Evolutionary conservation across 2,888 invertebrate genomes (phyloP), one percentile per base, ranked within the genome.

Genomic region (Sarcophaga carnaria): DNA sequence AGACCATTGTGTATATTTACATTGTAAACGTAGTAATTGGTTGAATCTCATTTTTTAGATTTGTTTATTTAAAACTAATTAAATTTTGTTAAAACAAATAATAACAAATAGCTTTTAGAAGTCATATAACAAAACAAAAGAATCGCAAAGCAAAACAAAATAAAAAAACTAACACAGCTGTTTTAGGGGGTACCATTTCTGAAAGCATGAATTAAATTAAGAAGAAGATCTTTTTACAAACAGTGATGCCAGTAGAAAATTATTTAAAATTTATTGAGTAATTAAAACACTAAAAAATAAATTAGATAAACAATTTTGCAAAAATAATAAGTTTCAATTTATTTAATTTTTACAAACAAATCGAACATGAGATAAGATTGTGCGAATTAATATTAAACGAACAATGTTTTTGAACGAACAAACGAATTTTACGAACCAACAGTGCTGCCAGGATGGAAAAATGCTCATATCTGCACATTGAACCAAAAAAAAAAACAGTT

Each of bases 11-110:
- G 75, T 25, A 12, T 80, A 45, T 2, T 88, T 80, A 2, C 78
- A 45, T 1, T 89, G 90, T 8, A 91, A 89, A 11, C 90, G 88
- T 3, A 91, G 72, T 67, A 91, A 69, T 54, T 88, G 86, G 11
- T 88, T 89, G 63, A 92, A 88, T 12, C 93, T 91, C 92, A 93
- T 93, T 89, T 80, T 90, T 37, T 10, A 0, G 3, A 69, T 22
- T 25, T 37, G 25, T 17, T 37, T 20, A 67, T n/a, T 20, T 49
- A 60, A 25, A 12, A 11, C 4, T 49, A 22, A 25, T n/a, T 69
- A 20, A 45, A 62, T 25, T 49, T 78, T 66, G 27, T 37, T 45
- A 37, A 22, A 47, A 67, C 60, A 67, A 81, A 69, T 75, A 63
- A 62, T 14, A 63, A 67, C 14, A 64, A 71, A 17, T 62, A 49